Evolutionary conservation across 1,140 invertebrate genomes (phyloP), one percentile per base, ranked within the genome.

Genomic region (Epicauta chinensis): DNA sequence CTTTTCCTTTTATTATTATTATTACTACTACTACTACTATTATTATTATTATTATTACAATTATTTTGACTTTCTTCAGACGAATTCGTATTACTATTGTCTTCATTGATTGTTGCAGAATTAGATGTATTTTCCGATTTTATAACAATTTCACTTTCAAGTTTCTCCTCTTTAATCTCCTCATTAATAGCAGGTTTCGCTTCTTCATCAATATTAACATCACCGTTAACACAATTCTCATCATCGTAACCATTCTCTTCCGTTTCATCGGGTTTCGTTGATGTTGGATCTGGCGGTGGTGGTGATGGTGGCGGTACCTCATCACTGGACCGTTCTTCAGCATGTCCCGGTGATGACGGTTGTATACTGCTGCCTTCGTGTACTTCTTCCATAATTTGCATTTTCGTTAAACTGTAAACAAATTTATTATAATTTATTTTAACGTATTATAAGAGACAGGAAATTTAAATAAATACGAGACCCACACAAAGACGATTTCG

Each of bases 351-450:
- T 2, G 67, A 69, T 2, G 68, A 68, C 36, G 64, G 67, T 40
- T 64, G 63, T 6, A 61, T 58, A 35, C 65, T 62, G 47, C 66
- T 64, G 45, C 65, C 67, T 58, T 71, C 69, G 14, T 56, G 48
- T 2, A 69, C 67, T 16, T 70, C 68, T 47, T 72, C 71, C 68
- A 71, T 70, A 17, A 68, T 65, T 53, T 70, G 68, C 69, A 71
- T 71, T 61, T 71, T 72, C 56, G 69, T 71, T 36, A 70, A 55
- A 42, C 70, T 72, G 66, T n/a, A 11, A 70, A 70, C 13, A 51
- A 63, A 57, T 56, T n/a, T n/a, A n/a, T n/a, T n/a, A n/a, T 39
- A 23, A 43, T 10, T 12, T 12, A 34, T 3, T 12, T 34, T 9
- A 7, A 2, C 7, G 2, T n/a, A n/a, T n/a, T n/a, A n/a, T n/a